These are phyloP conservation scores for Osmerus mordax DNA, from an alignment of 2,113 vertebrate genomes.

Conservation along the genomic window DNA sequence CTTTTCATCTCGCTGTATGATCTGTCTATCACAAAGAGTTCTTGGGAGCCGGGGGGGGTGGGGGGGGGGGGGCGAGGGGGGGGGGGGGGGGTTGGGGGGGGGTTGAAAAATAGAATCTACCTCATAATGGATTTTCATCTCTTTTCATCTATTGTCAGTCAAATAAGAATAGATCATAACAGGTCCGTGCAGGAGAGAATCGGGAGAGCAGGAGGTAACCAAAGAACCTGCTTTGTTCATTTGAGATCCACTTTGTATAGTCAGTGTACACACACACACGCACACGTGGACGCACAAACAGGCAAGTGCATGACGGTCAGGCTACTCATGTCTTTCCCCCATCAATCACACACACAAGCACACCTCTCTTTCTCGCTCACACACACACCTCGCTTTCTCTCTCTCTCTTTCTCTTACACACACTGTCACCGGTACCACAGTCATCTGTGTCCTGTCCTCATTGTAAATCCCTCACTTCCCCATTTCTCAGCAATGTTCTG, in stretches of 20 bases:
- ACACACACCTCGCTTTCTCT: background rate
- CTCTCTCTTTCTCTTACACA: conserved; percentile 2
- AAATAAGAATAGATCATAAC: background rate
- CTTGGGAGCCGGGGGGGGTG: background rate
- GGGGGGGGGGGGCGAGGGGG: too few relatives aligned
- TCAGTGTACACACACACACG: background rate
- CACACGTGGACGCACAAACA: conserved; percentile 4
- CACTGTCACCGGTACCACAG: background rate
- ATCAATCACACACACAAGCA: conserved; percentile 19
- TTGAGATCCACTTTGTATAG: background rate
- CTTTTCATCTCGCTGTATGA: background rate
- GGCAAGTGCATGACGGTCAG: too few relatives aligned
- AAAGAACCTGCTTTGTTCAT: background rate
- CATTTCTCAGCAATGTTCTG: background rate
- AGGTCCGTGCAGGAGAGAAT: background rate
- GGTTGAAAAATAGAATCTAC: background rate
- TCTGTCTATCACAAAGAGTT: background rate
- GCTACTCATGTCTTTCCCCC: conserved; percentile 11
- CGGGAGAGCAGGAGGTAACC: too few relatives aligned
- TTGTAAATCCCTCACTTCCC: background rate
- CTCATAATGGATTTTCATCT: too few relatives aligned
- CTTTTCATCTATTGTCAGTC: background rate
- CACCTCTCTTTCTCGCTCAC: background rate
- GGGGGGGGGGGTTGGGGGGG: too few relatives aligned
- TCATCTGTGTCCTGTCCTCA: background rate